Evolutionary conservation across 2,888 invertebrate genomes (phyloP).

Genomic region (Linnaemya vulpina): DNA sequence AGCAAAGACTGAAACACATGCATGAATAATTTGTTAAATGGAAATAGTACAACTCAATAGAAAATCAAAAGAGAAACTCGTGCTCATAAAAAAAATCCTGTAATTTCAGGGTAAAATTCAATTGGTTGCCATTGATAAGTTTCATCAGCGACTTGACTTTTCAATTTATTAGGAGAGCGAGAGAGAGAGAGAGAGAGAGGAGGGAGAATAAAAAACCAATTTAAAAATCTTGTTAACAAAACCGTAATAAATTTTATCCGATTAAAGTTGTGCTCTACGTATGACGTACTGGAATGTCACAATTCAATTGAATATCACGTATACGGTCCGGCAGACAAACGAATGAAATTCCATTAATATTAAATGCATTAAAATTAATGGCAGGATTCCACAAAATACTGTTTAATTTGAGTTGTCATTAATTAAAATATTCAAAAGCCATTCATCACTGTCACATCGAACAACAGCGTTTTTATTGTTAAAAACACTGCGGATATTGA

Average conservation of each 20-base stretch:
- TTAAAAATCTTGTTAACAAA: background rate
- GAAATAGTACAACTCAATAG: background rate
- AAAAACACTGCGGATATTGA: background rate
- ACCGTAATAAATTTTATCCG: background rate
- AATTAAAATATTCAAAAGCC: slow-evolving; percentile 42
- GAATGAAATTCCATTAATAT: too few relatives aligned
- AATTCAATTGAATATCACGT: background rate
- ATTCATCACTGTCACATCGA: slow-evolving; percentile 38
- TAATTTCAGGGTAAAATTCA: background rate
- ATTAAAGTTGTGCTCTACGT: background rate
- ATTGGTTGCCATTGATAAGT: background rate
- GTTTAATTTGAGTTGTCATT: background rate
- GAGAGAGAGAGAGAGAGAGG: too few relatives aligned
- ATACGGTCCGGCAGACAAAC: background rate
- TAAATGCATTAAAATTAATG: background rate
- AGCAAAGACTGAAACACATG: slow-evolving; percentile 40
- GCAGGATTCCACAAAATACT: background rate
- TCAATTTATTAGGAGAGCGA: background rate
- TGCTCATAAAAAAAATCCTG: background rate
- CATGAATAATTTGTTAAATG: slow-evolving; percentile 23
- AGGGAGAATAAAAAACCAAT: too few relatives aligned
- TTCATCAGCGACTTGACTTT: background rate
- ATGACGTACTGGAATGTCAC: background rate
- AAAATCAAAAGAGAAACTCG: background rate
- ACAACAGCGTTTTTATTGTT: background rate